phyloP scores from a whole-genome alignment of 2,797 vertebrate species.

The Cuculus canorus region DNA sequence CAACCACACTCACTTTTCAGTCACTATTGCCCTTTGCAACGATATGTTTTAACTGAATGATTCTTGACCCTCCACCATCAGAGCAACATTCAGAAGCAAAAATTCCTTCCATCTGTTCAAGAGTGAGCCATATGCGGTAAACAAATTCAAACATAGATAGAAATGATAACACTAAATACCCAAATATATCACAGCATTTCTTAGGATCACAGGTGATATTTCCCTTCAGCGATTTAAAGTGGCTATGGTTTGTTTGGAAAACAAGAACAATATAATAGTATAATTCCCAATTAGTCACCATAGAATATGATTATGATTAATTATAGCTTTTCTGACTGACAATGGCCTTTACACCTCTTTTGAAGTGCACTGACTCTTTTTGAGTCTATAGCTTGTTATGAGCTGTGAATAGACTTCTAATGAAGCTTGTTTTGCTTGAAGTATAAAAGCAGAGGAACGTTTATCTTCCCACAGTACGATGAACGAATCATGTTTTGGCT shows the following conservation, averaged over 20 bases:
- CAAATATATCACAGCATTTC: background rate
- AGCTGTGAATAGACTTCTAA: background rate
- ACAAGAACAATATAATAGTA: background rate
- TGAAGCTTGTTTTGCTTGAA: background rate
- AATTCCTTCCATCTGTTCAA: background rate
- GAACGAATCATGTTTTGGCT: background rate
- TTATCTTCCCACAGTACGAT: background rate
- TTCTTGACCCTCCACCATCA: background rate
- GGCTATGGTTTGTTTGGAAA: background rate
- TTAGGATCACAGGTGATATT: background rate
- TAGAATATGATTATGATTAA: background rate
- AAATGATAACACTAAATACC: background rate
- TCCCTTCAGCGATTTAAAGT: background rate
- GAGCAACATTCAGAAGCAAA: background rate
- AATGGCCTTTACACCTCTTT: background rate
- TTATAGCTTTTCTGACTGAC: slow-evolving; percentile 1
- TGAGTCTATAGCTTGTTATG: background rate
- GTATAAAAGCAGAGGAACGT: background rate
- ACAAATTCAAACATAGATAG: background rate
- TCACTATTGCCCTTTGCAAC: background rate
- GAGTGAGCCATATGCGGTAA: background rate
- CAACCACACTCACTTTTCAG: fast-evolving
- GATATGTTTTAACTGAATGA: background rate
- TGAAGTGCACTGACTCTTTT: background rate
- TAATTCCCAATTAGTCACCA: slow-evolving; percentile 6